Base-by-base conservation (phyloP, 1,140 invertebrate species). In the Drosophila murphyi region DNA sequence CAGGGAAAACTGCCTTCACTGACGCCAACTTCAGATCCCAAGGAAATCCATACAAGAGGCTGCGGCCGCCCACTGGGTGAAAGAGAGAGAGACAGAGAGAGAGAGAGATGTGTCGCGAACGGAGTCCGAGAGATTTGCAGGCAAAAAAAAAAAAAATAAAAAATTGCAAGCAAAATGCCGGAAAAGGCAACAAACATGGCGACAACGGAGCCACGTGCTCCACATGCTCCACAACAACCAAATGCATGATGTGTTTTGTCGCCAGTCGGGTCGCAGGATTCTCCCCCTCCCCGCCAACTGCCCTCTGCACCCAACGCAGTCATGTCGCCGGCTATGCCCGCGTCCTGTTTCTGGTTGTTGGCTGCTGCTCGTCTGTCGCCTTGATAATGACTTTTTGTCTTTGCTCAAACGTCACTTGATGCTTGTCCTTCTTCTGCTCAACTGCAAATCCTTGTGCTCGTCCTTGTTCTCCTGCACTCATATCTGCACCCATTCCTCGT, bases 301-400 rank as follows among this genome's bases (percentile, higher is more conserved):
- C 3, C 1, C 34, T 6, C 47, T 12, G 12, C 12, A 34, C 39
- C 5, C 7, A 20, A 55, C 32, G 20, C 51, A 39, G 7, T 3
- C 37, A 39, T 43, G 39, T 43, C 2, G 39, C 39, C 8, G 39
- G 7, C 39, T 41, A 41, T 56, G 29, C 7, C 28, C 5, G n/a
- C 43, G n/a, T 48, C n/a, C 28, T 32, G 20, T 35, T 7, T 35
- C 20, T 67, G 37, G 12, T 45, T 61, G 67, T 39, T 39, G 7
- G 3, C 3, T 41, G 32, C 29, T 32, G 3, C 12, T 51, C 41
- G 43, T 62, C 47, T 52, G 83, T 87, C 85, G 83, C 85, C 83
- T 78, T 85, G 83, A 89, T 88, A 88, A 88, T 88, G 83, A 88
- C 83, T 88, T 88, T 88, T 88, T 88, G 83, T 88, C 83, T 88